Evolutionary conservation across 2,888 invertebrate species (phyloP), one percentile per base, ranked within the genome.

Genomic region (Eupithecia tripunctaria): DNA sequence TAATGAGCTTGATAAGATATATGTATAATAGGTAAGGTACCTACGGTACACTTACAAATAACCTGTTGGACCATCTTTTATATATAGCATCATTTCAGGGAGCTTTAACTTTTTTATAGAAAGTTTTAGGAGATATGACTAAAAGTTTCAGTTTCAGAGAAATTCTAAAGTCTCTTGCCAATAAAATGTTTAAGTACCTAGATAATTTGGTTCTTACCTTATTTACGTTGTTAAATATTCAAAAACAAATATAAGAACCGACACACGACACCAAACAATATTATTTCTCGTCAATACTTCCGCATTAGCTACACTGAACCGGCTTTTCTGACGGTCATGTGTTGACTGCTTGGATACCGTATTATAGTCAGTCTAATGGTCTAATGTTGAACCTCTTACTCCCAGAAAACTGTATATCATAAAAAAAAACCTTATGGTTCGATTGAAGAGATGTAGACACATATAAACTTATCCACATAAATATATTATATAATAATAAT

Each of bases 271-370:
- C 64, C 29, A 15, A 60, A 56, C 68, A 32, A 66, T 69, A 64
- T 29, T 69, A 10, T 18, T 25, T 27, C n/a, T 12, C 4, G 8
- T 27, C 8, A 5, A n/a, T 62, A 43, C 51, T 74, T 71, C 74
- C 68, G 65, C 68, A 51, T 62, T 10, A 15, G 25, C 60, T 25
- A 51, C 62, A 32, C 32, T 41, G 32, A 63, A 71, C 74, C 63
- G 71, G 68, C 71, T 69, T 71, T 71, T 69, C 66, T 68, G 71
- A 71, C 74, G 71, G 74, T 59, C 69, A 59, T 43, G 63, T 66
- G 29, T 67, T 67, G 66, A 74, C 74, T 74, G 71, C 56, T 56
- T 14, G 56, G 25, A n/a, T 51, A 51, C 51, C n/a, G 18, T 51
- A 51, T 5, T 56, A 25, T 25, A 56, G 47, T 51, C 21, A 56